Conservation (phyloP, 2,113 vertebrate species). For the Laticauda laticaudata region DNA sequence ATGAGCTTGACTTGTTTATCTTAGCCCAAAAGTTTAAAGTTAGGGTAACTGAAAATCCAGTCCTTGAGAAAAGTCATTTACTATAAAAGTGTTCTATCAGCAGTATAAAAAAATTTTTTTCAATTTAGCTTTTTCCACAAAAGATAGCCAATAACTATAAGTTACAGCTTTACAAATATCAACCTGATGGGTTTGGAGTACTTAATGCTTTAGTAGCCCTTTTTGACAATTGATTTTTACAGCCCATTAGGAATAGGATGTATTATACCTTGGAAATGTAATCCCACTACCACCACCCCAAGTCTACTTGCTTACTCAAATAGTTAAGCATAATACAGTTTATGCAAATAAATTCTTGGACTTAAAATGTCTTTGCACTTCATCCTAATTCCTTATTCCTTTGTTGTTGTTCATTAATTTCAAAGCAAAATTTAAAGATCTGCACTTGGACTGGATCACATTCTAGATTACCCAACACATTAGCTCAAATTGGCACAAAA, state of each 20-base stretch:
- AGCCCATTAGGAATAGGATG: neutral
- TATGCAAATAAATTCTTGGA: neutral
- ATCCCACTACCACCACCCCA: neutral
- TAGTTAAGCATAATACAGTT: neutral
- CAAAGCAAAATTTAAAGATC: neutral
- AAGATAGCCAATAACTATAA: neutral
- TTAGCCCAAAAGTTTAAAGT: neutral
- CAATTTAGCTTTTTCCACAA: neutral
- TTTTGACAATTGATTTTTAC: neutral
- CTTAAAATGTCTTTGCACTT: neutral
- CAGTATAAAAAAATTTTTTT: neutral
- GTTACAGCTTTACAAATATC: neutral
- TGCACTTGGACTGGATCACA: neutral
- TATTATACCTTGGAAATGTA: neutral
- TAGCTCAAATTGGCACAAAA: neutral
- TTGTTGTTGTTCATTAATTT: neutral
- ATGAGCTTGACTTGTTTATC: neutral
- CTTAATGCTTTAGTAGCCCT: neutral
- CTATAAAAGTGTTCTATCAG: neutral
- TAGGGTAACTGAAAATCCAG: neutral
- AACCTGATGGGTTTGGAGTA: neutral
- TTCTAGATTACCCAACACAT: neutral
- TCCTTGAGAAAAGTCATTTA: neutral
- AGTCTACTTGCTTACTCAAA: neutral
- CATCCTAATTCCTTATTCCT: neutral